Conservation (phyloP, 2,888 invertebrate genomes). For the Melipona beecheii region DNA sequence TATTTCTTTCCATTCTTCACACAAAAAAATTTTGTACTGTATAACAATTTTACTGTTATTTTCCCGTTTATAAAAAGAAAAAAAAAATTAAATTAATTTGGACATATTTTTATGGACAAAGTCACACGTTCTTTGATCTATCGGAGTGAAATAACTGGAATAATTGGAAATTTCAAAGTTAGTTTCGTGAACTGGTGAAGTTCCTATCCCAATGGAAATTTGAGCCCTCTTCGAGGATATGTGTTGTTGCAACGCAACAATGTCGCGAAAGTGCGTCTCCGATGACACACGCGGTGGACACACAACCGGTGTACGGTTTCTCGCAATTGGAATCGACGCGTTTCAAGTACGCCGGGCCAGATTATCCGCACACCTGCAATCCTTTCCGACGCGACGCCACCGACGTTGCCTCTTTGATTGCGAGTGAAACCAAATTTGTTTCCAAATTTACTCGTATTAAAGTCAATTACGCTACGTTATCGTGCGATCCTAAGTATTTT, state of each 20-base stretch:
- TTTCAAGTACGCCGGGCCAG: constrained; percentile 46
- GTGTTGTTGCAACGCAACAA: constrained; percentile 52
- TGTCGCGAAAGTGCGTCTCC: constrained; percentile 58
- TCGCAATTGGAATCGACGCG: constrained; percentile 66
- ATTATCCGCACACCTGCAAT: constrained; percentile 52
- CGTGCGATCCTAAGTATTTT: neutral
- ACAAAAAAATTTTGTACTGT: too few relatives aligned
- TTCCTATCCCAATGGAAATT: constrained; percentile 14
- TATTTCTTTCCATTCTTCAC: neutral
- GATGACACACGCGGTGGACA: constrained; percentile 54
- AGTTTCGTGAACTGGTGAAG: constrained; percentile 1
- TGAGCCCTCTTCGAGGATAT: constrained; percentile 19
- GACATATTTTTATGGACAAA: neutral
- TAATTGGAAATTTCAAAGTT: neutral
- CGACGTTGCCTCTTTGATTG: neutral
- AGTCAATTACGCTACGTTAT: neutral
- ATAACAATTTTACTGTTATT: neutral
- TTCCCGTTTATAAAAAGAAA: neutral
- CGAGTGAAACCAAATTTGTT: neutral
- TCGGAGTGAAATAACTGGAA: neutral
- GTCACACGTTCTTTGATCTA: neutral
- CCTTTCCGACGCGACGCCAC: constrained; percentile 28
- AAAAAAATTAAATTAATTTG: neutral
- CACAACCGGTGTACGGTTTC: constrained; percentile 66
- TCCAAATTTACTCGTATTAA: neutral